phyloP scores from a whole-genome alignment of 2,113 vertebrate genomes.

The Seriola quinqueradiata region DNA sequence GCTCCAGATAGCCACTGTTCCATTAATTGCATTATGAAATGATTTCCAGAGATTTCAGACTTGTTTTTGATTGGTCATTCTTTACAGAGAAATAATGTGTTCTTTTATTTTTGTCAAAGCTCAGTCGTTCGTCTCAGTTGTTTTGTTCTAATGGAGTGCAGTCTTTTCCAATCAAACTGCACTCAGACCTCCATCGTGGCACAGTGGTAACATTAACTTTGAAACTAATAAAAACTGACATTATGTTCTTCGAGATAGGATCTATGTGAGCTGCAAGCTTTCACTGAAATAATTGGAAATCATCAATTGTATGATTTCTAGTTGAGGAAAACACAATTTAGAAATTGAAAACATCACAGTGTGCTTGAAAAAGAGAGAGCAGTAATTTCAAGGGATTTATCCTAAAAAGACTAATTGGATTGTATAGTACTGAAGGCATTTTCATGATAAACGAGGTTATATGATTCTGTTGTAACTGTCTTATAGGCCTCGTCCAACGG shows the following conservation, averaged over 20 bases:
- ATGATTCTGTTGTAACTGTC: background rate
- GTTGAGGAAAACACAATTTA: too few species aligned
- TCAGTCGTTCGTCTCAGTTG: background rate
- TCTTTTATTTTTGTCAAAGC: background rate
- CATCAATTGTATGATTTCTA: background rate
- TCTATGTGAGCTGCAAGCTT: background rate
- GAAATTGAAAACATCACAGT: background rate
- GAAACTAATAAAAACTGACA: background rate
- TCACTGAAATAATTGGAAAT: background rate
- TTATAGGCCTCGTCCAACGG: conserved; percentile 84
- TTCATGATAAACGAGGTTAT: background rate
- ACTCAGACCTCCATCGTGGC: conserved; percentile 1
- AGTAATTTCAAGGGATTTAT: background rate
- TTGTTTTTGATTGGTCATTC: background rate
- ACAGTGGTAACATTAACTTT: background rate
- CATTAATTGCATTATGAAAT: background rate
- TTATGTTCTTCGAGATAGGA: background rate
- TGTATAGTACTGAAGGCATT: background rate
- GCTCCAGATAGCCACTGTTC: background rate
- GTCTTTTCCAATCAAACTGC: background rate
- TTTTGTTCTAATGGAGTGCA: background rate
- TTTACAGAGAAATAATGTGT: background rate
- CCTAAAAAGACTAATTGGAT: background rate
- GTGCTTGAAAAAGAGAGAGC: background rate
- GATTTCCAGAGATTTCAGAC: background rate